Conservation (phyloP, 2,888 invertebrate genomes). For the Ischnura elegans region DNA sequence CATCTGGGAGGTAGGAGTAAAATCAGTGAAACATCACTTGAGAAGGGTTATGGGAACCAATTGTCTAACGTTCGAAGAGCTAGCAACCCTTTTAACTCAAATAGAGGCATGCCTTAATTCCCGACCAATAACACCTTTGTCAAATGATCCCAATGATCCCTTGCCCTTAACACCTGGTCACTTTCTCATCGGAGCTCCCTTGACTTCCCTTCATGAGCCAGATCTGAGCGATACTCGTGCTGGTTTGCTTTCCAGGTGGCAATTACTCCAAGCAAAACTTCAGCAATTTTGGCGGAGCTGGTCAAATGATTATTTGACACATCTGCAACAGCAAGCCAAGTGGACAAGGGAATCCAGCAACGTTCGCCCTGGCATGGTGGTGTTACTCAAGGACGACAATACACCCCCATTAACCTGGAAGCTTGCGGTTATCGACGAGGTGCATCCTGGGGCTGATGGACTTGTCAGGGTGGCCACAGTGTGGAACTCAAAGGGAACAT, state of each 20-base stretch:
- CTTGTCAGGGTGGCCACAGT: too few relatives aligned
- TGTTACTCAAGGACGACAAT: too few relatives aligned
- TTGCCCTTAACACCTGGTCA: background rate
- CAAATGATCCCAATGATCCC: background rate
- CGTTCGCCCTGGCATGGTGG: too few relatives aligned
- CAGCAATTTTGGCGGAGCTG: conserved; percentile 35
- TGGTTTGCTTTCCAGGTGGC: background rate
- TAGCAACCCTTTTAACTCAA: background rate
- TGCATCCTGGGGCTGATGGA: too few relatives aligned
- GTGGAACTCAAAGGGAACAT: too few relatives aligned
- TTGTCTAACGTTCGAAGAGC: background rate
- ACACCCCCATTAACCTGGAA: too few relatives aligned
- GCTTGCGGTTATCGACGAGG: too few relatives aligned
- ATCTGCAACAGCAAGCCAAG: too few relatives aligned
- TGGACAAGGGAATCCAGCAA: too few relatives aligned
- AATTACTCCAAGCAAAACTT: background rate
- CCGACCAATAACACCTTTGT: background rate
- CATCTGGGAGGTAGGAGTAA: background rate
- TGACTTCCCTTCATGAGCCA: background rate
- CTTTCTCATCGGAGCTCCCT: background rate
- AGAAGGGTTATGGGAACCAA: background rate
- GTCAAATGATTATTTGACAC: too few relatives aligned
- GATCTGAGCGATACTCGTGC: background rate
- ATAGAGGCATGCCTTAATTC: background rate
- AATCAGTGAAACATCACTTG: background rate